These are phyloP conservation scores for Nothoprocta pentlandii DNA, from an alignment of 2,113 vertebrate genomes.

Conservation along the genomic window DNA sequence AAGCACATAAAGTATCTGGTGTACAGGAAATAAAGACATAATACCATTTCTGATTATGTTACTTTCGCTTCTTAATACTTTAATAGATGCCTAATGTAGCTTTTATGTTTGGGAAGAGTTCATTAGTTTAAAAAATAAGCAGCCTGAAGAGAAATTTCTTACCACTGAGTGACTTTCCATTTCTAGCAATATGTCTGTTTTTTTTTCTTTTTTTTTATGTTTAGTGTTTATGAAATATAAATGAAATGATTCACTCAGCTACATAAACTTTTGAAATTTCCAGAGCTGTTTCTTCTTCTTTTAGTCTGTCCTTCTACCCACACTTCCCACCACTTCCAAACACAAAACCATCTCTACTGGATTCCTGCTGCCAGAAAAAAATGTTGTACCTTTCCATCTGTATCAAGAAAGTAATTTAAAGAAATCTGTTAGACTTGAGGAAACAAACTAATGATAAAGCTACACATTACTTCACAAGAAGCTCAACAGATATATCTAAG, in stretches of 20 bases:
- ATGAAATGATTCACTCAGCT: background rate
- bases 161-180: slow-evolving; percentile 12
- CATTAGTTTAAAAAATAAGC: slow-evolving; percentile 56
- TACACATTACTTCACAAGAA: background rate
- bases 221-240: background rate
- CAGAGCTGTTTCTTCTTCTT: background rate
- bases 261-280: background rate
- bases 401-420: slow-evolving; percentile 5
- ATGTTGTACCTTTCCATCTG: background rate
- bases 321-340: background rate
- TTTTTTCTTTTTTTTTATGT: background rate
- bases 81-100: slow-evolving; percentile 29
- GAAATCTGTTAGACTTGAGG: slow-evolving; percentile 19
- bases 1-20: background rate
- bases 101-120: slow-evolving; percentile 25
- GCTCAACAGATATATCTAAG: background rate
- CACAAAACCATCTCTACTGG: background rate
- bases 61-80: slow-evolving; percentile 2
- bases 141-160: slow-evolving; percentile 49
- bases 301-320: background rate
- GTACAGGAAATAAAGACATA: background rate
- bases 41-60: background rate
- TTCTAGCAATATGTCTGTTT: slow-evolving; percentile 6
- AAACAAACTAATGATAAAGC: background rate
- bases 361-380: slow-evolving; percentile 5